Evolutionary conservation across 2,888 invertebrate genomes (phyloP).

Genomic region (Entomobrya multifasciata): DNA sequence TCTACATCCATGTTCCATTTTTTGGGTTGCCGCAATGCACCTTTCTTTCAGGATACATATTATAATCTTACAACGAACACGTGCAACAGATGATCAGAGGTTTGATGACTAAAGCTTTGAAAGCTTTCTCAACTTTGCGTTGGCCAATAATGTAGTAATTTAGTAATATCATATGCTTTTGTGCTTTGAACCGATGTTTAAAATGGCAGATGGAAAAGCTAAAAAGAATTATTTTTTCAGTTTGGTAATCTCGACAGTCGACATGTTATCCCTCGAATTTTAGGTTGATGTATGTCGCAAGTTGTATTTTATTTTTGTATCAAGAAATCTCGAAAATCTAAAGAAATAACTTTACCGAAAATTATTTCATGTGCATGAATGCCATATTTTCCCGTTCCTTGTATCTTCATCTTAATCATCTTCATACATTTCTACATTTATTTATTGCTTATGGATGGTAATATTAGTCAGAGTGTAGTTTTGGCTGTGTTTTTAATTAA

Average conservation of each 20-base stretch:
- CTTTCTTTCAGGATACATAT: slow-evolving; percentile 7
- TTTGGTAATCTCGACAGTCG: not conserved
- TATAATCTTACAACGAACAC: slow-evolving; percentile 49
- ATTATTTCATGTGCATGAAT: no score
- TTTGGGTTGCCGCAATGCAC: not conserved
- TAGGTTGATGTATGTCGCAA: no score
- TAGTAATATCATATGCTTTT: not conserved
- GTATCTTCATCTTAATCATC: no score
- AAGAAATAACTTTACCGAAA: no score
- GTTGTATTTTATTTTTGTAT: no score
- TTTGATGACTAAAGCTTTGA: slow-evolving; percentile 30
- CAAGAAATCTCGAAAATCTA: no score
- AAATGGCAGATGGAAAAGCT: not conserved
- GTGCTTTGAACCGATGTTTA: not conserved
- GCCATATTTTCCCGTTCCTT: no score
- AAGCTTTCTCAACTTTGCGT: not conserved
- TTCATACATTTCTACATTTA: no score
- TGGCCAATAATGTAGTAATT: not conserved
- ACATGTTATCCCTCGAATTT: no score
- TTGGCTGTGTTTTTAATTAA: no score
- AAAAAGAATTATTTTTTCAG: not conserved
- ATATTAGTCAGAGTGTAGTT: no score
- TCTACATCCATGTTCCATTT: not conserved
- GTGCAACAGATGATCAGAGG: slow-evolving; percentile 42
- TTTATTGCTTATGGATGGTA: no score